Evolutionary conservation across 2,113 vertebrate species (phyloP).

Genomic region (Hyaena hyaena): DNA sequence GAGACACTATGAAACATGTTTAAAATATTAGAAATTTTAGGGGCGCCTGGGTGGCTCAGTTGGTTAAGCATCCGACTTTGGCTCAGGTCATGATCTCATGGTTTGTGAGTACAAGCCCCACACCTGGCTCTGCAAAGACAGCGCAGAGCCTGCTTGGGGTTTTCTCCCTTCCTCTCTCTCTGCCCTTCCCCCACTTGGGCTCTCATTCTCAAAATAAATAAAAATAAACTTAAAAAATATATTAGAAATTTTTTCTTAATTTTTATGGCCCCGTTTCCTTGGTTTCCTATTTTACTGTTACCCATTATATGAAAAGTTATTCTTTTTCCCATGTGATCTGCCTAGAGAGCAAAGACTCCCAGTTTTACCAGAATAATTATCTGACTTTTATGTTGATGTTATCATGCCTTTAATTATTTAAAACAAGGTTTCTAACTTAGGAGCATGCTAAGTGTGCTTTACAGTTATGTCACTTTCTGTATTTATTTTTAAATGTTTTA

Average conservation of each 20-base stretch:
- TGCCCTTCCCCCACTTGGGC: too few species aligned
- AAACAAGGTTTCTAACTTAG: background rate
- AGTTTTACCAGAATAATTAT: background rate
- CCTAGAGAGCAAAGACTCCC: background rate
- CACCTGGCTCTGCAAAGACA: too few species aligned
- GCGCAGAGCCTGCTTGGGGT: too few species aligned
- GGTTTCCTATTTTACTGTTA: background rate
- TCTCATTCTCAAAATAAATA: too few species aligned
- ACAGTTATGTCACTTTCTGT: background rate
- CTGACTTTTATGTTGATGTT: background rate
- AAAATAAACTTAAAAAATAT: background rate
- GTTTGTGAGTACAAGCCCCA: too few species aligned
- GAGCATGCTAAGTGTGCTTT: background rate
- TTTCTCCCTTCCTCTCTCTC: too few species aligned
- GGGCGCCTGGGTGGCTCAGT: too few species aligned
- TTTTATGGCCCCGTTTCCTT: background rate
- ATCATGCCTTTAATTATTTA: background rate
- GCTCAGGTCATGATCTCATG: too few species aligned
- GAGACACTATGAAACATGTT: background rate
- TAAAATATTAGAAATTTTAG: background rate
- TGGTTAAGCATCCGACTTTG: too few species aligned
- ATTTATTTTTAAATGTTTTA: background rate
- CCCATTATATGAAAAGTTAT: background rate
- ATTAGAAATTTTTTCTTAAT: background rate
- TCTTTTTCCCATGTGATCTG: background rate